Evolutionary conservation across 2,797 vertebrate genomes (phyloP).

Genomic region (Tinamus major): DNA sequence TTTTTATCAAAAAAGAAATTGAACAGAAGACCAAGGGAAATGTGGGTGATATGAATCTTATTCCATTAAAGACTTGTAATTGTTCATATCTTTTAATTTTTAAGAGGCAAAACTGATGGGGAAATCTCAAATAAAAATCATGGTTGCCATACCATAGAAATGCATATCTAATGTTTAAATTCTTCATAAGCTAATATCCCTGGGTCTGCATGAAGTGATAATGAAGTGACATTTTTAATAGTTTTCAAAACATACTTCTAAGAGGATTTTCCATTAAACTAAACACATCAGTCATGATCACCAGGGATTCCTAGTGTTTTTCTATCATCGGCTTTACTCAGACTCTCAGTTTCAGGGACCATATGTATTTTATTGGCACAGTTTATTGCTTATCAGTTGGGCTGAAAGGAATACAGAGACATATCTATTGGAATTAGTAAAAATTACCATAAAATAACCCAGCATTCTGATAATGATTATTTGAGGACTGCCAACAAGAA

Average conservation of each 20-base stretch:
- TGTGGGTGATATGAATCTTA: background rate
- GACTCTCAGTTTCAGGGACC: background rate
- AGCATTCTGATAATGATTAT: background rate
- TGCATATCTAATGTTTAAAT: background rate
- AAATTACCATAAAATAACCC: background rate
- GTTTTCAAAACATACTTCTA: background rate
- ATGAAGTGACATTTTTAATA: background rate
- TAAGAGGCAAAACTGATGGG: background rate
- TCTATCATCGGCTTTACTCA: background rate
- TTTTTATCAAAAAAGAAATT: background rate
- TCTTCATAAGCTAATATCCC: background rate
- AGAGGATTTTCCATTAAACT: background rate
- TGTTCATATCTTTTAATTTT: background rate
- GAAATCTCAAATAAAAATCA: background rate
- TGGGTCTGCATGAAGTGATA: background rate
- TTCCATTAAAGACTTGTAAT: background rate
- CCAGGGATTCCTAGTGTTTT: background rate
- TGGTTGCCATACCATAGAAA: background rate
- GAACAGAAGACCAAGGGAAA: background rate
- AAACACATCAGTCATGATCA: background rate
- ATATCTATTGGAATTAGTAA: background rate
- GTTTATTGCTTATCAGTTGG: background rate
- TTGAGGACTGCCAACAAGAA: background rate
- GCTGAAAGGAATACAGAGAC: accelerated
- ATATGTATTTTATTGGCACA: background rate